Conservation (phyloP, 2,888 invertebrate species). For the Agrenia bidenticulata region DNA sequence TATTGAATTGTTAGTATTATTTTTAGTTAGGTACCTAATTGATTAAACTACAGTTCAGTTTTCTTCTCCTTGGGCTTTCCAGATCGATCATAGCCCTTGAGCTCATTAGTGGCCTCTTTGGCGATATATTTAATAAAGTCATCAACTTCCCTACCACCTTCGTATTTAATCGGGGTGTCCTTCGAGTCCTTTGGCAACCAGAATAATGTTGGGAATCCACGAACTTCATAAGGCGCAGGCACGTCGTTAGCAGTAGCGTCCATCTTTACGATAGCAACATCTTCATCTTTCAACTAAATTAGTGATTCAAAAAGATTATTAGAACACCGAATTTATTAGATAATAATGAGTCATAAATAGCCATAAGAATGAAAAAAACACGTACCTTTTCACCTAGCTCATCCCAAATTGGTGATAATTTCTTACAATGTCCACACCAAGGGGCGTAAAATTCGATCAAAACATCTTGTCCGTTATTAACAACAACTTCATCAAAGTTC, state of each 20-base stretch:
- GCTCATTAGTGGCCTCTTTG: conserved; percentile 81
- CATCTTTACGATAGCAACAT: conserved; percentile 91
- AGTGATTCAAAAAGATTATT: not conserved
- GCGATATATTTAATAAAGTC: conserved; percentile 95
- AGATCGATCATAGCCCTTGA: conserved; percentile 82
- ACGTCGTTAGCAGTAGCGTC: conserved; percentile 99
- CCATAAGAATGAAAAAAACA: not conserved
- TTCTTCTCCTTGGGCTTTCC: conserved; percentile 69
- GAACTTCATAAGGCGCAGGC: conserved; percentile 83
- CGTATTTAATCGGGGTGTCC: conserved; percentile 77
- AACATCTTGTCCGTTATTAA: conserved; percentile 86
- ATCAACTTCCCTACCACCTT: conserved; percentile 87
- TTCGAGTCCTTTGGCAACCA: conserved; percentile 87
- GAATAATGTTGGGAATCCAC: conserved; percentile 96
- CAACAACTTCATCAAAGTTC: conserved; percentile 93
- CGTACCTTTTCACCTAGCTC: conserved; percentile 82
- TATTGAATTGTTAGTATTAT: conserved; percentile 2
- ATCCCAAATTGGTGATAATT: conserved; percentile 87
- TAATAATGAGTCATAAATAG: no score
- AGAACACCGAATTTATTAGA: not conserved
- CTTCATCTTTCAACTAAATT: conserved; percentile 74
- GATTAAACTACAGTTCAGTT: conserved; percentile 63
- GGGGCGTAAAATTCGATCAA: conserved; percentile 98
- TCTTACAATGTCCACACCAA: conserved; percentile 99
- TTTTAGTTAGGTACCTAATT: not conserved